Conservation (phyloP, 2,113 vertebrate species). For the Hemicordylus capensis region DNA sequence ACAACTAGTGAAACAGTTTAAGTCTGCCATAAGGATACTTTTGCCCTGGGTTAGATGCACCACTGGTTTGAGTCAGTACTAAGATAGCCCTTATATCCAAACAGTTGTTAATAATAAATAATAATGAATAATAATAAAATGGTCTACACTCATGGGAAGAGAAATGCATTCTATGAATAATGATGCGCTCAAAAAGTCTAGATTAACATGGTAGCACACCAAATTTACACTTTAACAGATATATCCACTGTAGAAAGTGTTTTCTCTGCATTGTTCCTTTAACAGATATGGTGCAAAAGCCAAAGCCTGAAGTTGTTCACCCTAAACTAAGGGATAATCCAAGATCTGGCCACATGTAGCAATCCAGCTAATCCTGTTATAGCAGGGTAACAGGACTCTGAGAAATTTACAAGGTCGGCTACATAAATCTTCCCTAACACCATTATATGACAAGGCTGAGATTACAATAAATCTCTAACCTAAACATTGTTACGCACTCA, state of each 20-base stretch:
- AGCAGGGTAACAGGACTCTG: slow-evolving; percentile 3
- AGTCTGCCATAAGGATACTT: not conserved
- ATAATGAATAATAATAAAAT: not conserved
- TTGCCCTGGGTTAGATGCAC: not conserved
- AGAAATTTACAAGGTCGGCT: slow-evolving; percentile 1
- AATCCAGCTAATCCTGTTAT: slow-evolving; percentile 31
- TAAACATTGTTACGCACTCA: slow-evolving; percentile 29
- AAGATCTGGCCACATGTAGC: not conserved
- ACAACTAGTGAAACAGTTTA: not conserved
- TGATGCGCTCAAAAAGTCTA: not conserved
- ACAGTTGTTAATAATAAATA: not conserved
- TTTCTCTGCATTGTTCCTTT: not conserved
- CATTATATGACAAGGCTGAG: not conserved
- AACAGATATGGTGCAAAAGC: not conserved
- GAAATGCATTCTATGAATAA: not conserved
- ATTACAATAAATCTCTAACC: slow-evolving; percentile 27
- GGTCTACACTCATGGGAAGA: not conserved
- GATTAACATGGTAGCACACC: not conserved
- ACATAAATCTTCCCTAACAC: slow-evolving; percentile 24
- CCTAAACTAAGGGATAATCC: slow-evolving; percentile 26
- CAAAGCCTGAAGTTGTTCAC: not conserved
- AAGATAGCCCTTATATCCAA: not conserved
- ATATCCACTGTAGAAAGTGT: accelerated
- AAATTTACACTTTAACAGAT: not conserved
- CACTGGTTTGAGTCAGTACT: not conserved